Evolutionary conservation across 2,113 vertebrate species (phyloP).

Genomic region (Irena cyanogastra): DNA sequence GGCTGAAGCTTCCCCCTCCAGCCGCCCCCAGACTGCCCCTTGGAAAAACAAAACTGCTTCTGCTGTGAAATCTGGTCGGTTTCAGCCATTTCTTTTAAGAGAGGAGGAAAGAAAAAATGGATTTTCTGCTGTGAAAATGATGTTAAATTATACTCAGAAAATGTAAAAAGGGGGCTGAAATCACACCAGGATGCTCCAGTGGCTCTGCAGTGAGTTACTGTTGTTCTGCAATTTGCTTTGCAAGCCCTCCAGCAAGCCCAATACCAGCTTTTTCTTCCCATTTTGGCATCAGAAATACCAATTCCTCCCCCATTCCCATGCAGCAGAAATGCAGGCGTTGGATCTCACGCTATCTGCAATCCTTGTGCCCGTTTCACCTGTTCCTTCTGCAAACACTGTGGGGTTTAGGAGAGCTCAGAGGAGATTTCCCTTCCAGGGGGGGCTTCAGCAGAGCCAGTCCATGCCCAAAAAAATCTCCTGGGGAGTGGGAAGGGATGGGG

Average conservation of each 20-base stretch:
- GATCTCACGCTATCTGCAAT: neutral
- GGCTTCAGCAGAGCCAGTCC: neutral
- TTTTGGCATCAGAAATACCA: neutral
- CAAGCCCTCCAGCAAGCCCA: neutral
- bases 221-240: neutral
- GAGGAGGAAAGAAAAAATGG: neutral
- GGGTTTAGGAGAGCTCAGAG: neutral
- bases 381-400: neutral
- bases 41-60: neutral
- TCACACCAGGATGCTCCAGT: neutral
- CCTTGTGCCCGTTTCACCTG: neutral
- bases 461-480: neutral
- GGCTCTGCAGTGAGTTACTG: neutral
- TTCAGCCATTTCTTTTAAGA: neutral
- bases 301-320: neutral
- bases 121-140: slow-evolving; percentile 13
- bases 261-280: neutral
- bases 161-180: neutral
- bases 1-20: neutral
- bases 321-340: neutral
- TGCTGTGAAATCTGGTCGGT: neutral
- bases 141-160: neutral
- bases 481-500: neutral
- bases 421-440: neutral
- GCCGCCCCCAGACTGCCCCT: neutral